phyloP scores from a whole-genome alignment of 2,113 vertebrate species.

The Psephotus haematonotus region DNA sequence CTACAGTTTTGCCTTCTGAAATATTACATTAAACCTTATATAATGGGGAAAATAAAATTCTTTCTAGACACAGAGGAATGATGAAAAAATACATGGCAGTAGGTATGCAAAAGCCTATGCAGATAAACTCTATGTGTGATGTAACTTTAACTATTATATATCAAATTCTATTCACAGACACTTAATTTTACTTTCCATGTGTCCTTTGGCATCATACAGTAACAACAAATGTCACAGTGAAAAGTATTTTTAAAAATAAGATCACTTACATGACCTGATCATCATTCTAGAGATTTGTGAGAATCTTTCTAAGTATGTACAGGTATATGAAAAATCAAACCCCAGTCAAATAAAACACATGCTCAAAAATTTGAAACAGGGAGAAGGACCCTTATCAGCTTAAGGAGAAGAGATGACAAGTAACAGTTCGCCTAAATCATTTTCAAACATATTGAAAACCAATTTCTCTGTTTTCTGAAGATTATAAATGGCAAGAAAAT shows the following conservation, averaged over 20 bases:
- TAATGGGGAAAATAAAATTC: background rate
- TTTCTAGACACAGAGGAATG: background rate
- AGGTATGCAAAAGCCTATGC: background rate
- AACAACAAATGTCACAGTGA: background rate
- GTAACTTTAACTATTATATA: background rate
- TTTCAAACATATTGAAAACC: background rate
- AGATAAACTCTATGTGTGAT: background rate
- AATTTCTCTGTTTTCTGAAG: background rate
- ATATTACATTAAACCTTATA: background rate
- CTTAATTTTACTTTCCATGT: background rate
- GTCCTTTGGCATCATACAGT: background rate
- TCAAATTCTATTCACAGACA: background rate
- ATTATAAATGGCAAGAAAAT: background rate
- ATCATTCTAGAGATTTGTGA: background rate
- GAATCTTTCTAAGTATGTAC: background rate
- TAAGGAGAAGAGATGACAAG: background rate
- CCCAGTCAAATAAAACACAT: background rate
- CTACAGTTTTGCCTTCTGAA: background rate
- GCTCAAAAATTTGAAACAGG: background rate
- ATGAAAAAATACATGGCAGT: background rate
- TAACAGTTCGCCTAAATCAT: accelerated
- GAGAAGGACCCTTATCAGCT: background rate
- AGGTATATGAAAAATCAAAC: background rate
- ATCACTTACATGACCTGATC: background rate
- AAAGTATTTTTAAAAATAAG: background rate